Conservation (phyloP, 2,888 invertebrate genomes). For the Melinaea menophilus region DNA sequence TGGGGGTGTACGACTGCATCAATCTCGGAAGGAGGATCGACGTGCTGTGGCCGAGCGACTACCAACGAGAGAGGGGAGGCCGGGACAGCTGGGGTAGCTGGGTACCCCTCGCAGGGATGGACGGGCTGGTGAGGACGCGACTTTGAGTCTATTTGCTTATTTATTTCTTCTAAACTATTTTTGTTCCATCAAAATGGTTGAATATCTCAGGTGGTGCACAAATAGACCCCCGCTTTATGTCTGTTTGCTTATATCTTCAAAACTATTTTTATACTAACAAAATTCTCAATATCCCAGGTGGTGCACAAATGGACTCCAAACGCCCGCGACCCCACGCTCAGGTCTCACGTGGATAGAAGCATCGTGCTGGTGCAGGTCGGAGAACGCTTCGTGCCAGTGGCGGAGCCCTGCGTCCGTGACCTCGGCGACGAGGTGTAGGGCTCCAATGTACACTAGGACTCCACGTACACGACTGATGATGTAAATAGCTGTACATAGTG, state of each 20-base stretch:
- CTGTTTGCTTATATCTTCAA: too few species aligned
- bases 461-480: slow-evolving; percentile 30
- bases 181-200: not conserved
- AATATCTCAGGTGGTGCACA: slow-evolving; percentile 86
- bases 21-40: slow-evolving; percentile 94
- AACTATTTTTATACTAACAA: too few species aligned
- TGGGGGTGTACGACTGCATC: slow-evolving; percentile 91
- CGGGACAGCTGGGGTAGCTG: slow-evolving; percentile 92
- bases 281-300: slow-evolving; percentile 69
- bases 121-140: slow-evolving; percentile 82
- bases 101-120: slow-evolving; percentile 94
- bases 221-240: slow-evolving; percentile 85
- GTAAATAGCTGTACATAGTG: slow-evolving; percentile 62
- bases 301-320: slow-evolving; percentile 97
- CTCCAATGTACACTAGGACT: not conserved
- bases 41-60: slow-evolving; percentile 96
- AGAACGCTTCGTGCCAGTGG: slow-evolving; percentile 95
- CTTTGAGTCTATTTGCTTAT: not conserved
- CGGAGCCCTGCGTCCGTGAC: slow-evolving; percentile 91
- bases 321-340: slow-evolving; percentile 90
- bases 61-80: slow-evolving; percentile 91
- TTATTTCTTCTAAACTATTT: too few species aligned
- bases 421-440: slow-evolving; percentile 82
- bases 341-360: slow-evolving; percentile 95
- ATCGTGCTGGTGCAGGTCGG: slow-evolving; percentile 95